Evolutionary conservation across 2,888 invertebrate genomes (phyloP).

Genomic region (Hydrotaea cyrtoneurina): DNA sequence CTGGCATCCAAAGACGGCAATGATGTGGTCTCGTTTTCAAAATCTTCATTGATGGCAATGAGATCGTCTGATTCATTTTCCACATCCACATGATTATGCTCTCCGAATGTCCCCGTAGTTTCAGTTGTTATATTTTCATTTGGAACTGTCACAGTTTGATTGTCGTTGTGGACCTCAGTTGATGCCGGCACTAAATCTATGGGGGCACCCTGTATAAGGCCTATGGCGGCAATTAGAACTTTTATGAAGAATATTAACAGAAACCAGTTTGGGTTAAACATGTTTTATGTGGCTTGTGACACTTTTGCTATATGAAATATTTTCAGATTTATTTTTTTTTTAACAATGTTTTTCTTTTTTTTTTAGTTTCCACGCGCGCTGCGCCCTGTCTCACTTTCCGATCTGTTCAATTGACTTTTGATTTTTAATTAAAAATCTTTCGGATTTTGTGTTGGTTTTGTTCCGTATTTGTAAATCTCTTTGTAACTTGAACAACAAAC

Average conservation of each 20-base stretch:
- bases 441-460: slow-evolving; percentile 1
- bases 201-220: slow-evolving; percentile 30
- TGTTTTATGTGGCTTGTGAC: background rate
- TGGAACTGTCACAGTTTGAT: too few relatives aligned
- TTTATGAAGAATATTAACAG: slow-evolving; percentile 31
- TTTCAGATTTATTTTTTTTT: slow-evolving; percentile 3
- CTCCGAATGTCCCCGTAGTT: background rate
- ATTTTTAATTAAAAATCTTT: slow-evolving; percentile 16
- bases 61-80: background rate
- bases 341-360: slow-evolving; percentile 26
- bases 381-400: background rate
- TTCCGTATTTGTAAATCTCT: slow-evolving; percentile 55
- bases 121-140: background rate
- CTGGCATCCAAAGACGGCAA: too few relatives aligned
- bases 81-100: background rate
- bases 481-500: slow-evolving; percentile 21
- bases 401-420: slow-evolving; percentile 22
- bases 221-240: background rate
- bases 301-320: background rate
- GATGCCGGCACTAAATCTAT: slow-evolving; percentile 18
- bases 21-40: background rate
- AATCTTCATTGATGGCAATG: background rate
- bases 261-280: slow-evolving; percentile 45
- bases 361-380: background rate
- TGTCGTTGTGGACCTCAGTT: background rate